A percentile compares a stretch with the other conserved stretches of the same genome.
These are phyloP conservation scores for Heliconius aoede DNA, from an alignment of 2,888 invertebrate species.

Conservation along the genomic window DNA sequence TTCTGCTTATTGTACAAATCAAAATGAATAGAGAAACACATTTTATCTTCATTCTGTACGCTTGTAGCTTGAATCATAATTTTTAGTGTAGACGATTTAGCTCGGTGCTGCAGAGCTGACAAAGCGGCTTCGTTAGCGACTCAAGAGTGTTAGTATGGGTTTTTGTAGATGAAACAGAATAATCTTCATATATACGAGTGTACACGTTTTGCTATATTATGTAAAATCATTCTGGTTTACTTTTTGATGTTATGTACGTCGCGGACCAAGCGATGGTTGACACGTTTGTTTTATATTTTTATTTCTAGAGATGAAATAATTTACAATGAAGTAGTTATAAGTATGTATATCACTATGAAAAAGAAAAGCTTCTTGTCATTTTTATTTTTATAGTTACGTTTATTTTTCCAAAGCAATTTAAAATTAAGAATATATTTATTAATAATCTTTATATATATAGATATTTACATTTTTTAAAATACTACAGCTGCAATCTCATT, in stretches of 20 bases:
- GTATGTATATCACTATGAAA: too few species aligned
- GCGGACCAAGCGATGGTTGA: not conserved
- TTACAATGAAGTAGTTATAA: too few species aligned
- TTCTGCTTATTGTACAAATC: not conserved
- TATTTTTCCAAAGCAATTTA: too few species aligned
- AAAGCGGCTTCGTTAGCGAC: slow-evolving; percentile 77
- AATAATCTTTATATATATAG: too few species aligned
- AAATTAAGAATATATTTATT: too few species aligned
- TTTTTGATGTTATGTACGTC: not conserved
- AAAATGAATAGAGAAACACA: not conserved
- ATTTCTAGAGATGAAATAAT: too few species aligned
- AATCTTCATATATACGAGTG: not conserved
- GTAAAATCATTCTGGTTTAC: not conserved
- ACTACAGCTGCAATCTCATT: too few species aligned
- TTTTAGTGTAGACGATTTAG: slow-evolving; percentile 66
- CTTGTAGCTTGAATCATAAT: slow-evolving; percentile 46
- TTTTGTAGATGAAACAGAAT: slow-evolving; percentile 58
- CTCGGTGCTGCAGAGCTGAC: slow-evolving; percentile 67
- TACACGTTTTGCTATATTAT: not conserved
- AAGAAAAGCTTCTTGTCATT: too few species aligned
- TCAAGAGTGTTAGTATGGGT: slow-evolving; percentile 62
- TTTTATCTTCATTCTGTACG: too few species aligned
- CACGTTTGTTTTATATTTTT: not conserved
- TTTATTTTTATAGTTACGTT: too few species aligned
- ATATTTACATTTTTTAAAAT: too few species aligned